A percentile compares a stretch with the other conserved stretches of the same genome.
phyloP scores from a whole-genome alignment of 2,888 invertebrate genomes.

The Cordilura impudica region DNA sequence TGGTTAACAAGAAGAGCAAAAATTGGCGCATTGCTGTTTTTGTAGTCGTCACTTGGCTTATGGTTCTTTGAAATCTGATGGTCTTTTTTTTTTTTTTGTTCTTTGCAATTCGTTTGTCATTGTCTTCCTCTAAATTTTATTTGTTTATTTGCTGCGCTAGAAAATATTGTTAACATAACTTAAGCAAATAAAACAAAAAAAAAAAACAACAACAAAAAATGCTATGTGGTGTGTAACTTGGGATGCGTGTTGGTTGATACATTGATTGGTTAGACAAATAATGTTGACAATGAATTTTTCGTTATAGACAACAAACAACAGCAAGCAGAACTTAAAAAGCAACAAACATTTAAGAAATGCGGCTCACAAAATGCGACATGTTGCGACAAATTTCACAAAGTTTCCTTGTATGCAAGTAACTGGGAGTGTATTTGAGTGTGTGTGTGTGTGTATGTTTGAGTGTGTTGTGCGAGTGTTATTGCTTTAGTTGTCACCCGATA shows the following conservation, averaged over 20 bases:
- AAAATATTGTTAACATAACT: conserved; percentile 60
- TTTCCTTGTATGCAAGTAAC: conserved; percentile 18
- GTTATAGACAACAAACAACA: conserved; percentile 29
- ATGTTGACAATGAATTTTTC: conserved; percentile 59
- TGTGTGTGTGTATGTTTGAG: too few species aligned
- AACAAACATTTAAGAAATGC: too few species aligned
- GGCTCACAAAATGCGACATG: conserved; percentile 62
- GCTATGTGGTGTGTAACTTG: conserved; percentile 24
- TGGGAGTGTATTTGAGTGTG: not conserved
- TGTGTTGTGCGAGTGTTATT: conserved; percentile 17
- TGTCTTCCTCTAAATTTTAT: conserved; percentile 55
- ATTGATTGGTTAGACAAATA: conserved; percentile 57
- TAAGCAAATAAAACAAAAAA: too few species aligned
- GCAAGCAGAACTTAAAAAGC: not conserved
- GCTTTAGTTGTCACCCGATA: conserved; percentile 62
- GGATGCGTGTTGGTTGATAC: conserved; percentile 50
- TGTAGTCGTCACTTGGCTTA: conserved; percentile 67
- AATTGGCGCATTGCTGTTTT: conserved; percentile 75
- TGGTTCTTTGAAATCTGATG: conserved; percentile 37
- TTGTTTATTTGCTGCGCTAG: conserved; percentile 63
- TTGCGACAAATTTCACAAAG: conserved; percentile 62
- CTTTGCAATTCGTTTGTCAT: conserved; percentile 38
- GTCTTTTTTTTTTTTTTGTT: conserved; percentile 18
- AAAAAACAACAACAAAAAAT: too few species aligned
- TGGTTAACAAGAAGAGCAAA: conserved; percentile 61